Base-by-base conservation (phyloP, 2,888 invertebrate genomes). In the Agonopterix heracliana region DNA sequence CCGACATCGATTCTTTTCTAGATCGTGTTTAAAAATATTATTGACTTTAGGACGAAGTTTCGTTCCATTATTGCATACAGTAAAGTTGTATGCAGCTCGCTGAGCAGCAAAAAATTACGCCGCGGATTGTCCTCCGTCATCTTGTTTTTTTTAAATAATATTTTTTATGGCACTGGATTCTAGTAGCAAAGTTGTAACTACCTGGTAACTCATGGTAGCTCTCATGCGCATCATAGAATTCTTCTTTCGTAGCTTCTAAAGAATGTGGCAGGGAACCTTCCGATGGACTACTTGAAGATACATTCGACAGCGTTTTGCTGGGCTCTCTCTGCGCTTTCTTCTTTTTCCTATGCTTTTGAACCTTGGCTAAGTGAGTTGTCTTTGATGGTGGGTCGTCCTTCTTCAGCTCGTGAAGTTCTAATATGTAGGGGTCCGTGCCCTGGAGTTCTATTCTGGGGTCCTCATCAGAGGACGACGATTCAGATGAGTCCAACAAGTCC, bases 211-310 rank as follows among this genome's bases (percentile, higher is more conserved):
- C 66, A 49, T 80, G 72, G 47, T 68, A 77, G 56, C 81, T 83
- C 43, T 71, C 81, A 50, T 64, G 73, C 0, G 84, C 84, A 53
- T 85, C 82, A 54, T 73, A 82, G 49, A 78, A 84, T 51, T 80
- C 67, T 47, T 85, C 83, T 41, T 66, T 73, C 2, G 53, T 51
- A 0, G 59, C 57, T 26, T 68, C 65, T 11, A 12, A 12, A 5
- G 41, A 2, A 11, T 8, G 11, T 0, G 58, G 53, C 3, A 64
- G 46, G 2, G 67, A 63, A 36, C 52, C 52, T 2, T 68, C 74
- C 0, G 78, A 74, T 0, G 56, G 44, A 35, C 63, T 72, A 12
- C 64, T 71, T 0, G 69, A 66, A 1, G 72, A 68, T 0, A 54
- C 53, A 34, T 66, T 71, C 8, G 52, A 47, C 4, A 51, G 47